Conservation (phyloP, 2,888 invertebrate genomes). For the Caenorhabditis virilis region DNA sequence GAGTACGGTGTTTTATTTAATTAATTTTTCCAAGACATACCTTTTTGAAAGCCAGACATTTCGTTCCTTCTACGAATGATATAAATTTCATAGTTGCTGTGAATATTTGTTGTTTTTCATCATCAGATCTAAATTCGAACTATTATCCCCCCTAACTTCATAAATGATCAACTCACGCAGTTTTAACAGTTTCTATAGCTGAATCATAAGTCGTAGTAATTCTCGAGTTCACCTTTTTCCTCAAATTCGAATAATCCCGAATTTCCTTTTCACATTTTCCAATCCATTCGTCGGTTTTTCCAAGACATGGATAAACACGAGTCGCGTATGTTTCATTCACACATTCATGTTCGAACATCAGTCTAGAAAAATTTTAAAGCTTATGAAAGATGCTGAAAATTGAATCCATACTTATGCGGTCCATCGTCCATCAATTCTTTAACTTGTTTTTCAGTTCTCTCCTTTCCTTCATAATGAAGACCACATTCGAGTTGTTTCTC, state of each 20-base stretch:
- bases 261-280: conserved; percentile 26
- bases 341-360: conserved; percentile 54
- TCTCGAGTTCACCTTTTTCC: conserved; percentile 37
- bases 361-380: conserved; percentile 27
- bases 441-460: conserved; percentile 36
- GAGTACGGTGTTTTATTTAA: too few species aligned
- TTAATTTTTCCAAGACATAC: too few species aligned
- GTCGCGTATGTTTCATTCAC: conserved; percentile 35
- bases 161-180: conserved; percentile 4
- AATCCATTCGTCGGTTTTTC: conserved; percentile 25
- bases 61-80: conserved; percentile 35
- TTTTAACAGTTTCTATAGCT: conserved; percentile 37
- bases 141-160: background rate
- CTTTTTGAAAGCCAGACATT: conserved; percentile 32
- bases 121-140: too few species aligned
- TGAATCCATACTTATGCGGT: conserved; percentile 12
- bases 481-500: conserved; percentile 53
- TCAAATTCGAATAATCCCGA: conserved; percentile 23
- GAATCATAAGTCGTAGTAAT: conserved; percentile 43
- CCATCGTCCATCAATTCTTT: conserved; percentile 45
- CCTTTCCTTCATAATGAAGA: conserved; percentile 41
- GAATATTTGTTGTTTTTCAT: conserved; percentile 25
- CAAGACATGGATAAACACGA: conserved; percentile 49
- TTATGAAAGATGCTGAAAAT: too few species aligned
- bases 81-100: conserved; percentile 38